Evolutionary conservation across 1,140 invertebrate species (phyloP).

Genomic region (Microvelia longipes): DNA sequence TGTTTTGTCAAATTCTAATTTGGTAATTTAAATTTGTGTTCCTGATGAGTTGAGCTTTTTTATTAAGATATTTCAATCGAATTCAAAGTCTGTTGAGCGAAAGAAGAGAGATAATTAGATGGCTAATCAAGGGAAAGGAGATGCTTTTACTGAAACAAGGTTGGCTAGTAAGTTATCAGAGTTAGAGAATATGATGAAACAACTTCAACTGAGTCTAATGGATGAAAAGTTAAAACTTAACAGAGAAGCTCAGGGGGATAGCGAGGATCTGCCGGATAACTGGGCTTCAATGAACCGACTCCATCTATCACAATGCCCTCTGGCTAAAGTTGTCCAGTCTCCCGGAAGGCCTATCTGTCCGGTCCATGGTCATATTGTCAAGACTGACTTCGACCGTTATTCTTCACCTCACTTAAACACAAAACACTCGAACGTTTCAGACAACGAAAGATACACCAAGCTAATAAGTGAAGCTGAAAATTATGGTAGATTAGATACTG

Average conservation of each 20-base stretch:
- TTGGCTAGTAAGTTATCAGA: background rate
- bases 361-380: background rate
- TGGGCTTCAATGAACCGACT: background rate
- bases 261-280: background rate
- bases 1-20: too few relatives aligned
- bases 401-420: background rate
- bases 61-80: too few relatives aligned
- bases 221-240: background rate
- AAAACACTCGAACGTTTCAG: background rate
- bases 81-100: too few relatives aligned
- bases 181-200: background rate
- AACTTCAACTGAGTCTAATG: background rate
- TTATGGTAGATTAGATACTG: background rate
- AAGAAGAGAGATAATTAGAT: too few relatives aligned
- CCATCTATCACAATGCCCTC: background rate
- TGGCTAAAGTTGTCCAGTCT: background rate
- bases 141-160: too few relatives aligned
- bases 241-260: background rate
- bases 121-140: too few relatives aligned
- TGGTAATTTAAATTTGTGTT: too few relatives aligned
- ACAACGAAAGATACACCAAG: background rate
- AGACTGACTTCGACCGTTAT: background rate
- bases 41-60: too few relatives aligned
- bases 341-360: background rate
- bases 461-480: background rate